Evolutionary conservation across 2,113 vertebrate genomes (phyloP).

Genomic region (human): DNA sequence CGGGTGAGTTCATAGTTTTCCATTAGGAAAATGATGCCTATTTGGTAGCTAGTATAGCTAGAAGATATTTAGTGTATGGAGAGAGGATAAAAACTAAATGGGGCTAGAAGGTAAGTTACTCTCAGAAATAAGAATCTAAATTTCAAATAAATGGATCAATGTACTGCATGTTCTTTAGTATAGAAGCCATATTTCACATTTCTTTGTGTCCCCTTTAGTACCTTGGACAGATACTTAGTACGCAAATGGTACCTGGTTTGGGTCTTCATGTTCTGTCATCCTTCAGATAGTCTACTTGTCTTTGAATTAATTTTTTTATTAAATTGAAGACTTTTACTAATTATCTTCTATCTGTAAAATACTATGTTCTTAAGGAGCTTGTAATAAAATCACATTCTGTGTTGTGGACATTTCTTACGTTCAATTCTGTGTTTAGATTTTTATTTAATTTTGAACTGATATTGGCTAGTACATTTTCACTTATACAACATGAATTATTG

Average conservation of each 20-base stretch:
- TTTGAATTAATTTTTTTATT: conserved; percentile 10
- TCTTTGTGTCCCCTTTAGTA: neutral
- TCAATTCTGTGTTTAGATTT: neutral
- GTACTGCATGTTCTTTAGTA: neutral
- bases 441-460: neutral
- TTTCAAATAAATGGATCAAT: neutral
- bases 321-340: conserved; percentile 33
- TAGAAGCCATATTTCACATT: neutral
- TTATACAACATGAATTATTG: neutral
- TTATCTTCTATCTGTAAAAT: conserved; percentile 21
- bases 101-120: neutral
- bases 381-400: neutral
- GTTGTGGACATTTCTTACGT: neutral
- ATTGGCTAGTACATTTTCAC: neutral
- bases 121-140: conserved; percentile 47
- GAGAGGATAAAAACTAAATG: neutral
- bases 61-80: neutral
- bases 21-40: neutral
- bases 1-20: conserved; percentile 62
- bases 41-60: neutral
- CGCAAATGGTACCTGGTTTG: neutral
- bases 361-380: neutral
- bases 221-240: neutral
- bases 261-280: neutral
- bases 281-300: conserved; percentile 3